Evolutionary conservation across 2,113 vertebrate species (phyloP).

Genomic region (Eleginops maclovinus): DNA sequence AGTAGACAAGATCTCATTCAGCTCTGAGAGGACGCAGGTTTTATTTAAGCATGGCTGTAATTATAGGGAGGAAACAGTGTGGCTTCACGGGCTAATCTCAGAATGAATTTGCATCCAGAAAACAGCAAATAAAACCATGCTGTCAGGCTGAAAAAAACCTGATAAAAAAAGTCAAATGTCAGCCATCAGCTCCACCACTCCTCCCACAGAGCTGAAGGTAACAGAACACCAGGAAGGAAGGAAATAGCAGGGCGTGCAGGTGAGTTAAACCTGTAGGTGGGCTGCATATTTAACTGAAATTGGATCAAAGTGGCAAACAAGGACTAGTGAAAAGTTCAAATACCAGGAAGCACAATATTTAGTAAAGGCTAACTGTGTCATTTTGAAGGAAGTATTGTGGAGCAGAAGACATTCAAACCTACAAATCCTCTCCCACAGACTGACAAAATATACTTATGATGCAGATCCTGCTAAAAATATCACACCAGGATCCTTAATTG

Average conservation of each 20-base stretch:
- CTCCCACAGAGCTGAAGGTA: too few relatives aligned
- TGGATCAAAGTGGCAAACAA: too few relatives aligned
- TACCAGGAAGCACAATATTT: too few relatives aligned
- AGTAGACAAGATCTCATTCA: constrained; percentile 21
- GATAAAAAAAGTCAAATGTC: background rate
- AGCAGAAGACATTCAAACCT: too few relatives aligned
- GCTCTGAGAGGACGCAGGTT: background rate
- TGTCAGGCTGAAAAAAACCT: background rate
- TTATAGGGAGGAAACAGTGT: background rate
- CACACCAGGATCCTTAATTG: too few relatives aligned
- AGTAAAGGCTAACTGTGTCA: too few relatives aligned
- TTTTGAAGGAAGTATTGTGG: too few relatives aligned
- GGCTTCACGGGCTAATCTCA: background rate
- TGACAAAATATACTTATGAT: too few relatives aligned
- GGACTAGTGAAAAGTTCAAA: too few relatives aligned
- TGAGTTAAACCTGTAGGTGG: background rate
- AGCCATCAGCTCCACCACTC: background rate
- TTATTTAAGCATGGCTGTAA: constrained; percentile 12
- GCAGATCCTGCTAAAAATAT: too few relatives aligned
- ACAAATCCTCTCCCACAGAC: too few relatives aligned
- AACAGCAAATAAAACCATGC: background rate
- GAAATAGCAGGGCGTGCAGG: constrained; percentile 10
- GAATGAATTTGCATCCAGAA: background rate
- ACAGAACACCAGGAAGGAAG: constrained; percentile 24
- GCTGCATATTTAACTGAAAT: too few relatives aligned